A percentile compares a stretch with the other conserved stretches of the same genome.
Conservation (phyloP, 2,113 vertebrate species). For the Oxyruncus cristatus region DNA sequence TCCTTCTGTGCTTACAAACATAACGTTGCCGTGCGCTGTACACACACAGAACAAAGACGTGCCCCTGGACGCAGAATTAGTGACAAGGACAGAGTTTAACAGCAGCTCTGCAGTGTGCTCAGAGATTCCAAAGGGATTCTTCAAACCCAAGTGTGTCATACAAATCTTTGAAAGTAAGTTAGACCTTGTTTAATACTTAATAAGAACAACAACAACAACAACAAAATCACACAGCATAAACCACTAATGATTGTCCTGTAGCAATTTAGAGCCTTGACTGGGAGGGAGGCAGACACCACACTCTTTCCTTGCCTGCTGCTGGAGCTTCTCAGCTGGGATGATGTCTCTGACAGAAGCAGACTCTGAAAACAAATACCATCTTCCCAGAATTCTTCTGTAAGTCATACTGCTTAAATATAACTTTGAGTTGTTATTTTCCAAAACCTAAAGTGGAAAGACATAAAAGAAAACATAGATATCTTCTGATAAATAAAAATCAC, state of each 20-base stretch:
- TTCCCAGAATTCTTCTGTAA: background rate
- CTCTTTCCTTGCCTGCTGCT: background rate
- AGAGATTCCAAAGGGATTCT: background rate
- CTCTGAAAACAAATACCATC: background rate
- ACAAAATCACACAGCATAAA: background rate
- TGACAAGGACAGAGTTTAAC: background rate
- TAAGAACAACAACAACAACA: background rate
- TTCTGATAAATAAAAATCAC: background rate
- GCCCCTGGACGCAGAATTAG: background rate
- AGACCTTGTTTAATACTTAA: background rate
- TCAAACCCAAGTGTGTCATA: accelerated
- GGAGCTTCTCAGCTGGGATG: background rate
- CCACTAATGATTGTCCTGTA: background rate
- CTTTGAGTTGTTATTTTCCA: background rate
- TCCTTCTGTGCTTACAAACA: background rate
- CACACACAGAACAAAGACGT: background rate
- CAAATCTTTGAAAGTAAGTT: background rate
- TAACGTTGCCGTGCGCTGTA: accelerated
- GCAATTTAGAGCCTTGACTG: background rate
- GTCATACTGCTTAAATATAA: background rate
- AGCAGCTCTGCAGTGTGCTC: background rate
- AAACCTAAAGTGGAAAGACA: background rate
- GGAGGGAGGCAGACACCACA: background rate
- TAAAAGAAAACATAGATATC: background rate
- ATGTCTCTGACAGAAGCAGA: background rate